Evolutionary conservation across 2,113 vertebrate genomes (phyloP).

Genomic region (Boleophthalmus pectinirostris): DNA sequence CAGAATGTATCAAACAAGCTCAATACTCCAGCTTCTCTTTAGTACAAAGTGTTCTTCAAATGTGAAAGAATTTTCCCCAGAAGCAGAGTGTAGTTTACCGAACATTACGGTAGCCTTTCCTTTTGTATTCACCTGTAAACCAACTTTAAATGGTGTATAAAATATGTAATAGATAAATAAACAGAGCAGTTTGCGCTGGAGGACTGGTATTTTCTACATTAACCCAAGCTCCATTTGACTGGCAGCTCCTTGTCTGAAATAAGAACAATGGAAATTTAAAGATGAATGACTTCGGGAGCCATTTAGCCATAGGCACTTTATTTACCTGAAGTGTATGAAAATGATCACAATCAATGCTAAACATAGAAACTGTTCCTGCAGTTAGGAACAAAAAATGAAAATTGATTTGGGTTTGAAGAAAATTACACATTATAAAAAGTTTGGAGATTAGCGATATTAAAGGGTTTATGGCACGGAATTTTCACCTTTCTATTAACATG

Average conservation of each 20-base stretch:
- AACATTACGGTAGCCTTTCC: slow-evolving; percentile 28
- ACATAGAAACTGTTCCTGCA: slow-evolving; percentile 37
- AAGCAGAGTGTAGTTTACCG: slow-evolving; percentile 23
- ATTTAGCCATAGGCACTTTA: slow-evolving; percentile 21
- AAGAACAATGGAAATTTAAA: slow-evolving; percentile 16
- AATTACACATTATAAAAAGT: not conserved
- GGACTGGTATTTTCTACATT: slow-evolving; percentile 48
- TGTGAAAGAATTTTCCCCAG: not conserved
- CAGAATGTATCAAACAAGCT: slow-evolving; percentile 28
- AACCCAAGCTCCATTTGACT: slow-evolving; percentile 46
- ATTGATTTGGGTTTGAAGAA: slow-evolving; percentile 6
- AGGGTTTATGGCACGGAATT: no score
- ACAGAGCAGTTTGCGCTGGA: slow-evolving; percentile 30
- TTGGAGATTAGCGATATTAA: not conserved
- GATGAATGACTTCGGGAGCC: slow-evolving; percentile 17
- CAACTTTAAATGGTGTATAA: slow-evolving; percentile 45
- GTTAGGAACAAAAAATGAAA: slow-evolving; percentile 46
- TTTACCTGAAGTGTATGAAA: slow-evolving; percentile 45
- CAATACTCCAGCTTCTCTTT: not conserved
- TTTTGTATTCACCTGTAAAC: slow-evolving; percentile 41
- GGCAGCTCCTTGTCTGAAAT: slow-evolving; percentile 14
- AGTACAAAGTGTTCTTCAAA: slow-evolving; percentile 1
- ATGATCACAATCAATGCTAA: slow-evolving; percentile 55
- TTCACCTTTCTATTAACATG: no score
- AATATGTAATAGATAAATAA: slow-evolving; percentile 41